Conservation (phyloP, 2,113 vertebrate genomes). For the Illadopsis cleaveri region DNA sequence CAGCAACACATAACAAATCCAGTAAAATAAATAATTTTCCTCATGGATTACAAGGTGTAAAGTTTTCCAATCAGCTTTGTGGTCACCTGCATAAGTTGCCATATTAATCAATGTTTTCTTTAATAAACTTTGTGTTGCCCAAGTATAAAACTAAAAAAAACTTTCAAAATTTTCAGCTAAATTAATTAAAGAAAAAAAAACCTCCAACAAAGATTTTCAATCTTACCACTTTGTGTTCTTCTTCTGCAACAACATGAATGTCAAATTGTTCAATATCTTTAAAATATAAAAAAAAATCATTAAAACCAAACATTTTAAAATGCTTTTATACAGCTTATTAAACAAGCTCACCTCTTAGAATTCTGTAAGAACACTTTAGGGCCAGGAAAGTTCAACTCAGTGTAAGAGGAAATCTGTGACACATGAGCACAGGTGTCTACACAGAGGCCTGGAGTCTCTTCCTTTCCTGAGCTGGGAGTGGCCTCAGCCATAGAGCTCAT, state of each 20-base stretch:
- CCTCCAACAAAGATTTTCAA: not conserved
- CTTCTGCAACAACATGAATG: slow-evolving; percentile 79
- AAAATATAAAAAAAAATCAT: slow-evolving; percentile 6
- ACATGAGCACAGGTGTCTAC: not conserved
- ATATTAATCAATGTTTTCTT: not conserved
- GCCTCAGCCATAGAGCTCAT: not conserved
- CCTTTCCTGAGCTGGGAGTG: not conserved
- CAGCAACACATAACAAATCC: not conserved
- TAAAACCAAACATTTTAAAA: not conserved
- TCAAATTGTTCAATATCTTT: slow-evolving; percentile 90
- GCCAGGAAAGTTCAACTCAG: not conserved
- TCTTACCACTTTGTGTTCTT: slow-evolving; percentile 88
- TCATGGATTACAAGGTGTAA: not conserved
- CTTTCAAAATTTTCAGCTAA: not conserved
- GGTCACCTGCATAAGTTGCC: not conserved
- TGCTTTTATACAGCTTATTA: not conserved
- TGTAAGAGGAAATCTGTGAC: not conserved
- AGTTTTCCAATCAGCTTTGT: not conserved
- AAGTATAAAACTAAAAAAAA: not conserved
- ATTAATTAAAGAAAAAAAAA: not conserved
- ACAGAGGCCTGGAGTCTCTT: not conserved
- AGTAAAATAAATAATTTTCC: not conserved
- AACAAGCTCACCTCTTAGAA: not conserved
- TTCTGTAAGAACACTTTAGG: not conserved
- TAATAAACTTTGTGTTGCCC: not conserved